These are phyloP conservation scores for Toxonevra muliebris DNA, from an alignment of 2,888 invertebrate genomes.

Conservation along the genomic window DNA sequence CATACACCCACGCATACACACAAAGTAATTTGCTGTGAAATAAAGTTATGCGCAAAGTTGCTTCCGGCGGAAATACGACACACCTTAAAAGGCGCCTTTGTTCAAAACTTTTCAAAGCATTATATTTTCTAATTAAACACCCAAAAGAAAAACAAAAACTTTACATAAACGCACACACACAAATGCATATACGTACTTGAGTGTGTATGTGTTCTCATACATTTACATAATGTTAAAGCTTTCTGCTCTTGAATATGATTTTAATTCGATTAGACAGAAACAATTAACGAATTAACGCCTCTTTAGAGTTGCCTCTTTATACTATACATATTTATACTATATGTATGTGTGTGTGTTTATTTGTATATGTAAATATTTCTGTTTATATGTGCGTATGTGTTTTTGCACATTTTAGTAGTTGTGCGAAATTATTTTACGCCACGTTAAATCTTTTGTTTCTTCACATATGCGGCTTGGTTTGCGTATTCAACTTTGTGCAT, in stretches of 20 bases:
- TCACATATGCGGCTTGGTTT: no score
- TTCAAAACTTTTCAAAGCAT: constrained; percentile 28
- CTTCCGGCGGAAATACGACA: constrained; percentile 37
- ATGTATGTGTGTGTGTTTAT: constrained; percentile 25
- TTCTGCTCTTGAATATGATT: constrained; percentile 57
- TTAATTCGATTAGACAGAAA: constrained; percentile 66
- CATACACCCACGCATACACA: constrained; percentile 15
- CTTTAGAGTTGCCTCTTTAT: constrained; percentile 49
- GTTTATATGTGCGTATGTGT: constrained; percentile 25
- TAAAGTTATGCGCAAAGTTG: constrained; percentile 35
- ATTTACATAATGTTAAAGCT: constrained; percentile 15
- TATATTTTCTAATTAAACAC: constrained; percentile 30
- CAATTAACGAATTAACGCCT: constrained; percentile 66
- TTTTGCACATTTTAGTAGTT: constrained; percentile 15
- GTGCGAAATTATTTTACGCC: constrained; percentile 36
- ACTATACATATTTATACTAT: no score
- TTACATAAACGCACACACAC: neutral
- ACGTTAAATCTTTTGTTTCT: constrained; percentile 31
- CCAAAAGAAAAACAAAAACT: constrained; percentile 22
- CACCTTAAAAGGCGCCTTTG: constrained; percentile 31
- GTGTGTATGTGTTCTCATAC: constrained; percentile 27
- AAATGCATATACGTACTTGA: constrained; percentile 7
- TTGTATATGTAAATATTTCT: neutral
- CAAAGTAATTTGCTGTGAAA: constrained; percentile 17
- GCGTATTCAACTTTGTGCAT: neutral